Percentiles rank a stretch among this genome's conserved stretches.
Evolutionary conservation across 2,888 invertebrate genomes (phyloP).

Genomic region (Troides aeacus): DNA sequence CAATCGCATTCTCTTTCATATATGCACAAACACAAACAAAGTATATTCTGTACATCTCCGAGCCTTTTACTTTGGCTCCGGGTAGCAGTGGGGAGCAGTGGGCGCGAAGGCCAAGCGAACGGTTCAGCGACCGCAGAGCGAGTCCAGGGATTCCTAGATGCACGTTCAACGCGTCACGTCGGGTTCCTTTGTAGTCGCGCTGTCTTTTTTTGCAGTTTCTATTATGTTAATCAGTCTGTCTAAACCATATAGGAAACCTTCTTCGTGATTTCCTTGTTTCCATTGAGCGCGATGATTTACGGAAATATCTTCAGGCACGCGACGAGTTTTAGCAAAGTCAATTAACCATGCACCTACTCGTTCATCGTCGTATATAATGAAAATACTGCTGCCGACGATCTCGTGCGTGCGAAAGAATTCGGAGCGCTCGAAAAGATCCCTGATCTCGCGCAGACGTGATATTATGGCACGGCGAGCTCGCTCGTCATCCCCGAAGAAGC

Average conservation of each 20-base stretch:
- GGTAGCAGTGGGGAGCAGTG: slow-evolving; percentile 39
- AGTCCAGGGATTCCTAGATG: slow-evolving; percentile 63
- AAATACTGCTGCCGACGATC: slow-evolving; percentile 95
- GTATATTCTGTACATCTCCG: slow-evolving; percentile 64
- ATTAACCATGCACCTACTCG: slow-evolving; percentile 97
- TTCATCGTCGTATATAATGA: slow-evolving; percentile 94
- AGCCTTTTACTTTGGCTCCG: slow-evolving; percentile 52
- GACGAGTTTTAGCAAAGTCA: slow-evolving; percentile 96
- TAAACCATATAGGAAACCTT: slow-evolving; percentile 95
- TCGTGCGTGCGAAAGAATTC: slow-evolving; percentile 93
- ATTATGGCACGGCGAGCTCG: slow-evolving; percentile 85
- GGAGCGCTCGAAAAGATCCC: slow-evolving; percentile 89
- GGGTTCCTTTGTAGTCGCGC: slow-evolving; percentile 56
- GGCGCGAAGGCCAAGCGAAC: slow-evolving; percentile 54
- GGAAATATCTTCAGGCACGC: slow-evolving; percentile 83
- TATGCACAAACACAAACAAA: slow-evolving; percentile 62
- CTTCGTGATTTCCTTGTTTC: slow-evolving; percentile 97
- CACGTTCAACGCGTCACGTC: slow-evolving; percentile 72
- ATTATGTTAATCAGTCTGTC: slow-evolving; percentile 91
- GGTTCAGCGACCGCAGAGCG: slow-evolving; percentile 62
- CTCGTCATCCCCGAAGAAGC: slow-evolving; percentile 85
- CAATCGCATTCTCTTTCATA: slow-evolving; percentile 66
- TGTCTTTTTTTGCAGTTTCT: slow-evolving; percentile 58
- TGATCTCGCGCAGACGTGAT: slow-evolving; percentile 87
- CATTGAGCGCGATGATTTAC: slow-evolving; percentile 91